phyloP scores from a whole-genome alignment of 2,888 invertebrate species.

The Drosophila recens region DNA sequence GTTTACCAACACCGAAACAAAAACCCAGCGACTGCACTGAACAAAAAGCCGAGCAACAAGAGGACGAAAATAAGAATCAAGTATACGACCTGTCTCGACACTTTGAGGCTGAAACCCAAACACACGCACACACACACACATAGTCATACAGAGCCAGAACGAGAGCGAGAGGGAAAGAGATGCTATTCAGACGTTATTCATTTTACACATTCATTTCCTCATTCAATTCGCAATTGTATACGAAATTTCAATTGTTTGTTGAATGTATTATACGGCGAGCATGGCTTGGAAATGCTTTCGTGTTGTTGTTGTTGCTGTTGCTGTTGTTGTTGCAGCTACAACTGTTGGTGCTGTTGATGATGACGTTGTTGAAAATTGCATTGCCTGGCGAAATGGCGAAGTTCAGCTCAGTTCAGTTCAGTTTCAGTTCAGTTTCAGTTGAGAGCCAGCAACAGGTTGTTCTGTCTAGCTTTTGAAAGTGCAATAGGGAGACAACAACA shows the following conservation, averaged over 20 bases:
- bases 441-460: slow-evolving; percentile 67
- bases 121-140: slow-evolving; percentile 5
- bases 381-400: slow-evolving; percentile 76
- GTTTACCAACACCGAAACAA: slow-evolving; percentile 63
- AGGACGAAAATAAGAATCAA: slow-evolving; percentile 44
- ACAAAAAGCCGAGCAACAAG: slow-evolving; percentile 39
- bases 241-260: slow-evolving; percentile 81
- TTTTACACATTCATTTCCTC: slow-evolving; percentile 82
- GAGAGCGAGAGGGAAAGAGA: slow-evolving; percentile 16
- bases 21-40: slow-evolving; percentile 13
- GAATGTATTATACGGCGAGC: slow-evolving; percentile 72
- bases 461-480: slow-evolving; percentile 74
- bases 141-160: not conserved
- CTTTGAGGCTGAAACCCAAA: slow-evolving; percentile 41
- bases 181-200: slow-evolving; percentile 79
- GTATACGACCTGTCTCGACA: slow-evolving; percentile 77
- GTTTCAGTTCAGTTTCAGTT: slow-evolving; percentile 60
- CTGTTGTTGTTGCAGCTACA: slow-evolving; percentile 15
- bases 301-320: slow-evolving; percentile 24
- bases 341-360: slow-evolving; percentile 50
- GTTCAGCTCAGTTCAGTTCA: slow-evolving; percentile 59
- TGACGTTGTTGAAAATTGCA: slow-evolving; percentile 80
- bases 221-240: slow-evolving; percentile 82
- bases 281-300: slow-evolving; percentile 34
- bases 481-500: slow-evolving; percentile 69